These are phyloP conservation scores for Phalloptychus januarius DNA, from an alignment of 2,797 vertebrate genomes.

Conservation along the genomic window DNA sequence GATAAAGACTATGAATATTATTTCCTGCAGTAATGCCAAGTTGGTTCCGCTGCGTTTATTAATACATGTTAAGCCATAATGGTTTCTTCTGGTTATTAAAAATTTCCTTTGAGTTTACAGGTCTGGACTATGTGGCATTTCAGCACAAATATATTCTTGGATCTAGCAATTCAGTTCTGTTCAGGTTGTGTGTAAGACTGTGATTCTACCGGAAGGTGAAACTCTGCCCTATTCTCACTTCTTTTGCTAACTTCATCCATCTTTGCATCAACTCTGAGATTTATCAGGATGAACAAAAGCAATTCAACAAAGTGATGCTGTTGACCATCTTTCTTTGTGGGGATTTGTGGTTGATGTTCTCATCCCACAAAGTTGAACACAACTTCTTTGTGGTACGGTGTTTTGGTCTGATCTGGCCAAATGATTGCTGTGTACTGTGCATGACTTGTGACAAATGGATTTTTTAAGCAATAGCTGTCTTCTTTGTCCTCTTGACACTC, in stretches of 20 bases:
- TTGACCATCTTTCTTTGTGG: not conserved
- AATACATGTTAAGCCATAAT: too few species aligned
- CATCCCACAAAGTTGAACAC: too few species aligned
- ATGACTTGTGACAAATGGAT: too few species aligned
- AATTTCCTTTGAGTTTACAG: not conserved
- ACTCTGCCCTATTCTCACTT: not conserved
- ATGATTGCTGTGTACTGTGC: too few species aligned
- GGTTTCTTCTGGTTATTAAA: not conserved
- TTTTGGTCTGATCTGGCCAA: too few species aligned
- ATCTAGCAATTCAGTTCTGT: not conserved
- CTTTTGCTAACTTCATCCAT: not conserved
- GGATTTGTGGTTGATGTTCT: not conserved
- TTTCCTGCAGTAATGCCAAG: not conserved
- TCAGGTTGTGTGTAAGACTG: not conserved
- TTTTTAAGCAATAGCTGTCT: too few species aligned
- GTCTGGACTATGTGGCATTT: not conserved
- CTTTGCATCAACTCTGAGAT: not conserved
- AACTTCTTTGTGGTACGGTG: not conserved
- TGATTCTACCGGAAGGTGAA: not conserved
- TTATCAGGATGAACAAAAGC: not conserved
- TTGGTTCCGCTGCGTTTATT: too few species aligned
- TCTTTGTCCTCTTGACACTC: not conserved
- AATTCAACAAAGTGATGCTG: not conserved
- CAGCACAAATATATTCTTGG: not conserved
- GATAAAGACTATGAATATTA: not conserved